Evolutionary conservation across 2,113 vertebrate genomes (phyloP).

Genomic region (Heteronetta atricapilla): DNA sequence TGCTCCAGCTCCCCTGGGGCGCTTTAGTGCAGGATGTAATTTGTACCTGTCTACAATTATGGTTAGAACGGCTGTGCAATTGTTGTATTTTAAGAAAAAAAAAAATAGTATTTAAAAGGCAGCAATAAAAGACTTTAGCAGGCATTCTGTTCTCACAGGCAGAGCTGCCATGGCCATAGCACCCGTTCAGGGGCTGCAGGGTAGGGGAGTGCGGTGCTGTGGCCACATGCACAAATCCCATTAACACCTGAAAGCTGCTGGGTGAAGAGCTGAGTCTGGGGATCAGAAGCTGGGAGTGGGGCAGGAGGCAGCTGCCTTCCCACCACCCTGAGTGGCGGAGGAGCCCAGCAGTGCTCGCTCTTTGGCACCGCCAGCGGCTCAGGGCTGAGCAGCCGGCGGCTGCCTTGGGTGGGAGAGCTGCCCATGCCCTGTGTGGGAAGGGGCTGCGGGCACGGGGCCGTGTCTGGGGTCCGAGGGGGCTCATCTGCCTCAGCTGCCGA

Average conservation of each 20-base stretch:
- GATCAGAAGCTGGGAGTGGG: fast-evolving
- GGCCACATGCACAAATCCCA: not conserved
- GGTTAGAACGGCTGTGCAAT: not conserved
- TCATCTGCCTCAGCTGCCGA: no score
- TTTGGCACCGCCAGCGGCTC: fast-evolving
- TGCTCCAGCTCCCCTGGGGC: no score
- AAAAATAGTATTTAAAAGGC: not conserved
- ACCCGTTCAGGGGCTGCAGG: not conserved
- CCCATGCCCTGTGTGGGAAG: no score
- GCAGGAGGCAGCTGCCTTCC: not conserved
- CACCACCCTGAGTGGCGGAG: fast-evolving
- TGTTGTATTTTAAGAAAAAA: not conserved
- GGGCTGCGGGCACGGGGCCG: fast-evolving
- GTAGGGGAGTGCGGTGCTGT: no score
- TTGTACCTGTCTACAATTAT: not conserved
- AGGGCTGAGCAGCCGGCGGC: not conserved
- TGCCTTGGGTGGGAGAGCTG: not conserved
- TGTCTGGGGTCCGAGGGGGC: not conserved
- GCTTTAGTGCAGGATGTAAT: not conserved
- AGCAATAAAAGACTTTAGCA: not conserved
- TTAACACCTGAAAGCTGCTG: not conserved
- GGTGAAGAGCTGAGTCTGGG: fast-evolving
- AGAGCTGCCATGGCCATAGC: not conserved
- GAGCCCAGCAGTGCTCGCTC: not conserved
- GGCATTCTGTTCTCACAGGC: not conserved